Base-by-base conservation (phyloP, 2,888 invertebrate species). In the Tigriopus californicus region DNA sequence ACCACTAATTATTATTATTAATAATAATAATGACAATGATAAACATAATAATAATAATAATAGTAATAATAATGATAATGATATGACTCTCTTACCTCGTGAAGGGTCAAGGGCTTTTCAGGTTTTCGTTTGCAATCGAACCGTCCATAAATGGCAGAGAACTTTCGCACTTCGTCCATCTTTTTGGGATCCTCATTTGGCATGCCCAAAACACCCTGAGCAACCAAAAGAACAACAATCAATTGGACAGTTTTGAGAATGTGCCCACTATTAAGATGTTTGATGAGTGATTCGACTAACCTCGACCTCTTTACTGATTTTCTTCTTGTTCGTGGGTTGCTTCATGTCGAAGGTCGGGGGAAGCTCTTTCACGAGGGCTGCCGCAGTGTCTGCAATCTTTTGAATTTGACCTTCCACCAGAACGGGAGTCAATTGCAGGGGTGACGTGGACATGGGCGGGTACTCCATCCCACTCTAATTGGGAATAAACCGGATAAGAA, bases 51-150 rank as follows among this genome's bases (percentile, higher is more conserved):
- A n/a, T n/a, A n/a, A n/a, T n/a, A n/a, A n/a, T n/a, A n/a, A n/a
- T n/a, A n/a, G n/a, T n/a, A n/a, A n/a, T n/a, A n/a, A n/a, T n/a
- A n/a, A n/a, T n/a, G n/a, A n/a, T n/a, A n/a, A n/a, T n/a, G n/a
- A n/a, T n/a, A n/a, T n/a, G n/a, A n/a, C n/a, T n/a, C n/a, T 22
- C 68, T 68, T 65, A 83, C 88, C 79, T 98, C 97, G 71, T 98
- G 97, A 59, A 95, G 74, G 8, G 95, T 94, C 64, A 98, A 76
- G 0, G 95, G 94, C 70, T 95, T 95, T 72, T 94, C 92, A 1
- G 92, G 88, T 67, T 90, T 87, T 67, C 97, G 76, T 72, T 95
- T 95, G 68, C 95, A 94, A 70, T 97, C 97, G 72, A 95, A 95
- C 64, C 97, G 79, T 4, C 97, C 95, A 69, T 97, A 98, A 66